phyloP scores from a whole-genome alignment of 2,797 vertebrate species.

The Clarias laeviceps region DNA sequence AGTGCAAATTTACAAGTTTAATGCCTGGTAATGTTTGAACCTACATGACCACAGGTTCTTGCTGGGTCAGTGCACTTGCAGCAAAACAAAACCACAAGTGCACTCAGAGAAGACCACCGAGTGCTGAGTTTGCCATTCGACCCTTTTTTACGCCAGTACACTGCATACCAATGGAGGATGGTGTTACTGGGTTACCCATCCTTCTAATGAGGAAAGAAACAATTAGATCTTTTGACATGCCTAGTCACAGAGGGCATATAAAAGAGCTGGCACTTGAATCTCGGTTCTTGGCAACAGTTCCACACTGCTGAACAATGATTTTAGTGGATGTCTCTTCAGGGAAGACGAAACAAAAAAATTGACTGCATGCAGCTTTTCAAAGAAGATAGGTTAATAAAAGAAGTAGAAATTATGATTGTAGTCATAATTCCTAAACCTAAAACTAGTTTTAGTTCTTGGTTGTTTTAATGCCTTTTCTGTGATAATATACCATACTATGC shows the following conservation, averaged over 20 bases:
- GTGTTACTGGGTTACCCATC: neutral
- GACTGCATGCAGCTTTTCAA: slow-evolving; percentile 13
- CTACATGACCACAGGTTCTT: neutral
- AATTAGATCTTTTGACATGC: slow-evolving; percentile 13
- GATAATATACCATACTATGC: neutral
- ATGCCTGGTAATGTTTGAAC: slow-evolving; percentile 12
- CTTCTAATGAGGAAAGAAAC: slow-evolving; percentile 18
- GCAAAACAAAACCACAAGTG: slow-evolving; percentile 20
- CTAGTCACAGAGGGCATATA: slow-evolving; percentile 11
- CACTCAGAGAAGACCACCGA: slow-evolving; percentile 9
- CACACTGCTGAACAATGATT: slow-evolving; percentile 9
- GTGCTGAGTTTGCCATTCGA: slow-evolving; percentile 11
- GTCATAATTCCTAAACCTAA: too few relatives aligned
- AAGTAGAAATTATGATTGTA: neutral
- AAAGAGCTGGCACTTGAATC: slow-evolving; percentile 19
- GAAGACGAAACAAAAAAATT: slow-evolving; percentile 5
- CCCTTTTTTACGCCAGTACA: neutral
- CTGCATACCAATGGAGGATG: slow-evolving; percentile 19
- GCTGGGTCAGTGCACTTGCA: slow-evolving; percentile 11
- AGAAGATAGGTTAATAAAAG: slow-evolving; percentile 13
- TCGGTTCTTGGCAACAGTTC: neutral
- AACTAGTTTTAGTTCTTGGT: neutral
- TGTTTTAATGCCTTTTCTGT: neutral
- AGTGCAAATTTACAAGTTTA: neutral
- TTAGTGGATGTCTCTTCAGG: slow-evolving; percentile 16